A percentile compares a stretch with the other conserved stretches of the same genome.
These are phyloP conservation scores for Hippoglossus hippoglossus DNA, from an alignment of 2,797 vertebrate genomes.

Conservation along the genomic window DNA sequence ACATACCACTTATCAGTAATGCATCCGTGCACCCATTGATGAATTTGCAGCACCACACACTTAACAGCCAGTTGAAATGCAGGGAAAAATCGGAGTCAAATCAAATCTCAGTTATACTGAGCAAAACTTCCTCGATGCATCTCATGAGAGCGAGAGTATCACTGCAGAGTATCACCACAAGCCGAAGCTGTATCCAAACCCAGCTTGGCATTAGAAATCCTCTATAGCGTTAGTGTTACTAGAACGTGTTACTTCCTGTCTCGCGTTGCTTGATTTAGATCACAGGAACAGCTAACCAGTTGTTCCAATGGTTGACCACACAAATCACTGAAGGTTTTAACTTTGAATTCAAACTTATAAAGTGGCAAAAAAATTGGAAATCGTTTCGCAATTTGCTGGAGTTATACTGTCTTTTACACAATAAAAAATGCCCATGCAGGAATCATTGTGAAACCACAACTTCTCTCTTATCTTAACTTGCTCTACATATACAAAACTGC, in stretches of 20 bases:
- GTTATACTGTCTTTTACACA: too few relatives aligned
- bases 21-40: neutral
- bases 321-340: neutral
- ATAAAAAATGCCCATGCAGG: too few relatives aligned
- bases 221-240: neutral
- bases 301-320: neutral
- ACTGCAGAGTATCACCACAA: neutral
- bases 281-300: neutral
- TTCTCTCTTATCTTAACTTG: neutral
- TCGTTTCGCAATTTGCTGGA: too few relatives aligned
- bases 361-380: too few relatives aligned
- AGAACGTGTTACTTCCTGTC: neutral
- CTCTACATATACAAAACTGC: neutral
- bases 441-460: neutral
- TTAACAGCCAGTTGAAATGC: neutral
- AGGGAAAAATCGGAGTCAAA: too few relatives aligned
- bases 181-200: neutral
- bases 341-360: neutral
- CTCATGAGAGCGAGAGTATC: neutral
- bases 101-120: neutral
- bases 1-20: conserved; percentile 2
- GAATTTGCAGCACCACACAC: neutral
- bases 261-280: neutral
- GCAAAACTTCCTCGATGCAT: neutral
- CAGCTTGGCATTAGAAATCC: neutral